Evolutionary conservation across 2,113 vertebrate genomes (phyloP).

Genomic region (Ictalurus punctatus): DNA sequence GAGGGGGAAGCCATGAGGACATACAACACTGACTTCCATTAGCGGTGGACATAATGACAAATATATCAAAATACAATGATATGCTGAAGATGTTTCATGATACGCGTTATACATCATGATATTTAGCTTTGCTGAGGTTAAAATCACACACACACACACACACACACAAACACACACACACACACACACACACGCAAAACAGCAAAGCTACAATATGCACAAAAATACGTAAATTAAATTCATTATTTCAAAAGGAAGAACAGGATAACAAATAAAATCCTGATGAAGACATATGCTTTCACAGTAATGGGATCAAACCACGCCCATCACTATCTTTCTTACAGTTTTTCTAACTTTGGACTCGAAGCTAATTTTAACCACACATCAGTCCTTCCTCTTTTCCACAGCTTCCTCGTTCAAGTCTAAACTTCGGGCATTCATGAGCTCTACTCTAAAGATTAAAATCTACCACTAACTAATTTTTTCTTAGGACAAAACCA

Average conservation of each 20-base stretch:
- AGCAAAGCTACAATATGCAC: background rate
- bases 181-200: background rate
- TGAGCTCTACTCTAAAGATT: background rate
- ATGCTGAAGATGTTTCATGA: background rate
- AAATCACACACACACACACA: background rate
- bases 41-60: background rate
- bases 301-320: background rate
- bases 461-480: background rate
- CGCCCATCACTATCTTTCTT: background rate
- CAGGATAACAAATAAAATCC: background rate
- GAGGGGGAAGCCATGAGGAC: slow-evolving; percentile 40
- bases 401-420: slow-evolving; percentile 44
- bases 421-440: slow-evolving; percentile 32
- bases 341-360: background rate
- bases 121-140: background rate
- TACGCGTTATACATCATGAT: background rate
- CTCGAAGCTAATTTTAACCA: slow-evolving; percentile 31
- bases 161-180: too few species aligned
- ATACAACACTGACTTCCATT: slow-evolving; percentile 11
- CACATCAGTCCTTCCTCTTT: slow-evolving; percentile 20
- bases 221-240: background rate
- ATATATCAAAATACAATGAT: background rate
- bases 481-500: background rate
- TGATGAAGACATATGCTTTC: background rate
- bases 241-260: background rate